A percentile compares a stretch with the other conserved stretches of the same genome.
These are phyloP conservation scores for Apotomis betuletana DNA, from an alignment of 2,888 invertebrate genomes.

Conservation along the genomic window DNA sequence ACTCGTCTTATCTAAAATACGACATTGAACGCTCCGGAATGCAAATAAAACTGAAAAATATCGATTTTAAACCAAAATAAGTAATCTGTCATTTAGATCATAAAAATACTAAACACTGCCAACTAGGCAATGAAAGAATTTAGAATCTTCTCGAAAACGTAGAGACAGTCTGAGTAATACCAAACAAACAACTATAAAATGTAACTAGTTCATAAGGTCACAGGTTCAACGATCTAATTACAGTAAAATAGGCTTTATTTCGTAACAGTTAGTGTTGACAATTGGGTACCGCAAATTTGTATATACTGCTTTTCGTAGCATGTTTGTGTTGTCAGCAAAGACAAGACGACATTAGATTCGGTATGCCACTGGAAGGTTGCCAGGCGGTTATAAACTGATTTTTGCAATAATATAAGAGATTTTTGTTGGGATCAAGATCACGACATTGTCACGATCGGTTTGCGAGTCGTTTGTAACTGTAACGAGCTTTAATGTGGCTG, in stretches of 20 bases:
- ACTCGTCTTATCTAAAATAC: conserved; percentile 11
- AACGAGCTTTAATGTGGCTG: neutral
- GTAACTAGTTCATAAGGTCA: conserved; percentile 3
- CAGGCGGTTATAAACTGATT: conserved; percentile 35
- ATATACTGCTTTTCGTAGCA: conserved; percentile 8
- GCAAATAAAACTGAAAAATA: conserved; percentile 9
- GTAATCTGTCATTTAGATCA: conserved; percentile 25
- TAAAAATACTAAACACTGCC: conserved; percentile 25
- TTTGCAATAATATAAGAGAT: conserved; percentile 34
- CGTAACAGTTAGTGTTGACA: neutral
- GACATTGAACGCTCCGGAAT: conserved; percentile 20
- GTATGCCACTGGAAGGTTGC: conserved; percentile 40
- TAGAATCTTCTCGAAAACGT: conserved; percentile 21
- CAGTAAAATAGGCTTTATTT: conserved; percentile 11
- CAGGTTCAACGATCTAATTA: neutral
- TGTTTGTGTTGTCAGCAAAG: conserved; percentile 17
- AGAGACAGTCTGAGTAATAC: conserved; percentile 23
- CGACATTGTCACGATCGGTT: conserved; percentile 22
- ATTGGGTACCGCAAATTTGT: conserved; percentile 3
- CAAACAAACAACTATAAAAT: conserved; percentile 38
- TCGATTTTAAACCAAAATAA: conserved; percentile 30
- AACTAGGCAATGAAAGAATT: conserved; percentile 21
- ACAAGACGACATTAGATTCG: conserved; percentile 40
- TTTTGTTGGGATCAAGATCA: conserved; percentile 32
- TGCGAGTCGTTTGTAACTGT: conserved; percentile 12